Base-by-base conservation (phyloP, 2,113 vertebrate species). In the Phyllopteryx taeniolatus region DNA sequence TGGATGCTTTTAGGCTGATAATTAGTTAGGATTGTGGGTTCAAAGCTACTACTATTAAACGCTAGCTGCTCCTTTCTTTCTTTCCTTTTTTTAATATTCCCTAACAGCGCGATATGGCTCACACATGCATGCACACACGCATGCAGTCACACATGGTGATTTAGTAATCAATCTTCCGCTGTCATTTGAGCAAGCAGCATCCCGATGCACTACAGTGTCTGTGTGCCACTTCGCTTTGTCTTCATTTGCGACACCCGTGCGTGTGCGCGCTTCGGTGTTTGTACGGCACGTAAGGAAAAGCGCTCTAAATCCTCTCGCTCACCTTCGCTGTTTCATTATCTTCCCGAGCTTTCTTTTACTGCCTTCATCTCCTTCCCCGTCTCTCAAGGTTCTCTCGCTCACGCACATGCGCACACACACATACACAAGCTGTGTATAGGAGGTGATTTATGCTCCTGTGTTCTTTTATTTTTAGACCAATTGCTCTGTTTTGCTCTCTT, bases 381-480 rank as follows among this genome's bases (percentile, higher is more conserved):
- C 53, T 10, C 72, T 80, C 81, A 82, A 79, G 71, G 76, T 80
- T 77, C 61, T 74, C 60, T 80, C 57, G 51, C 77, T 56, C 66
- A 54, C 72, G 69, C 31, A 63, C 62, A 68, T 42, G 42, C 71
- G 59, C 67, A 57, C 77, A 59, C 22, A 68, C 64, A 72, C n/a
- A 63, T 80, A 78, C 47, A 64, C 35, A 59, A 66, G 64, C 79
- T 83, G 80, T 85, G 81, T 72, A 71, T 81, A 74, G 39, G 14
- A 70, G 74, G 88, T 86, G 85, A 89, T 90, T 89, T 87, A 90
- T 86, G 80, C 66, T 79, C 68, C 78, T 57, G 20, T 81, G 75
- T 86, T 85, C 43, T 72, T 76, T 70, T 86, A 79, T 87, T 86
- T 86, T 85, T 81, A 69, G 77, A 81, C 76, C 82, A 85, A 75